phyloP scores from a whole-genome alignment of 2,888 invertebrate genomes.

The Sthenelais limicola region DNA sequence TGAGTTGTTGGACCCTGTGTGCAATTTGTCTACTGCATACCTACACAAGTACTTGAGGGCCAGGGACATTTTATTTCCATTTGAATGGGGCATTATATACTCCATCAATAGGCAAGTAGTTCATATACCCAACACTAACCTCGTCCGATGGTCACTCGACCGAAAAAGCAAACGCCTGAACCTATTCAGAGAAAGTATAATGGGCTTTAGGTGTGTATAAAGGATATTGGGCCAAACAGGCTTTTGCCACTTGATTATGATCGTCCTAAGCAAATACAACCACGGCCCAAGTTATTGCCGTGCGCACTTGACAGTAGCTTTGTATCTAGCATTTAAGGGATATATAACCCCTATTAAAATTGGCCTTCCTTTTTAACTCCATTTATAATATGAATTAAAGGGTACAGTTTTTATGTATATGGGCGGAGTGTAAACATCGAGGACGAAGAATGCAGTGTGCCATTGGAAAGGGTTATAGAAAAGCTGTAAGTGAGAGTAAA shows the following conservation, averaged over 20 bases:
- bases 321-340: too few relatives aligned
- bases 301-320: too few relatives aligned
- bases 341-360: too few relatives aligned
- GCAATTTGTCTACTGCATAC: conserved; percentile 37
- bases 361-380: too few relatives aligned
- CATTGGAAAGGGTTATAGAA: too few relatives aligned
- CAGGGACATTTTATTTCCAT: conserved; percentile 35
- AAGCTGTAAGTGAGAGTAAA: too few relatives aligned
- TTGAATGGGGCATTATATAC: conserved; percentile 38
- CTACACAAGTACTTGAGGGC: conserved; percentile 6
- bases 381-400: too few relatives aligned
- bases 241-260: conserved; percentile 31
- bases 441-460: too few relatives aligned
- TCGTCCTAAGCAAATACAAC: conserved; percentile 18
- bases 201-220: conserved; percentile 10
- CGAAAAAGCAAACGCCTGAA: conserved; percentile 12
- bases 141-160: conserved; percentile 1
- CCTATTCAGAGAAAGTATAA: conserved; percentile 5
- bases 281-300: too few relatives aligned
- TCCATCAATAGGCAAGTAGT: conserved; percentile 5
- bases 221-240: neutral
- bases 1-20: conserved; percentile 1
- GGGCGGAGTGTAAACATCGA: too few relatives aligned
- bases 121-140: conserved; percentile 8
- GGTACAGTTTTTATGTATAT: too few relatives aligned